phyloP scores from a whole-genome alignment of 2,113 vertebrate genomes.

The sheep (Ovis aries) region DNA sequence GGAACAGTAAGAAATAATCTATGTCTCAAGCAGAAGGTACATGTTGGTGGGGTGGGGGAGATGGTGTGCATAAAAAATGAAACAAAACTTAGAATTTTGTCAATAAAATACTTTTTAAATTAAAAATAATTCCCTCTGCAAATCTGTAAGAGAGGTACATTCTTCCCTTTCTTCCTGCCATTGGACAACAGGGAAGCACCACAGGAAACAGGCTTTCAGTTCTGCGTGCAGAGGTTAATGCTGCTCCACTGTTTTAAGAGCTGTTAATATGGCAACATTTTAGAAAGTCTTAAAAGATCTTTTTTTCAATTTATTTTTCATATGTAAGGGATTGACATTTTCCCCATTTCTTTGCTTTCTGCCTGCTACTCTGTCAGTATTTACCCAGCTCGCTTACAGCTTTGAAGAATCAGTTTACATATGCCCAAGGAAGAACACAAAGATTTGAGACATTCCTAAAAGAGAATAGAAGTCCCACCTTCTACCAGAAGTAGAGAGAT shows the following conservation, averaged over 20 bases:
- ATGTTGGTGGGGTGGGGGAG: neutral
- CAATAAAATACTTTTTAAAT: slow-evolving; percentile 21
- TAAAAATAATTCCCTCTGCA: slow-evolving; percentile 33
- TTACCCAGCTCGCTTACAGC: slow-evolving; percentile 34
- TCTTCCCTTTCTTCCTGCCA: neutral
- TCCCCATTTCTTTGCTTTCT: slow-evolving; percentile 62
- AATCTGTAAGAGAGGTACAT: neutral
- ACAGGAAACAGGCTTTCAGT: neutral
- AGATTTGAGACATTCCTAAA: neutral
- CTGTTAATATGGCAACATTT: slow-evolving; percentile 60
- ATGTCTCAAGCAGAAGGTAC: neutral
- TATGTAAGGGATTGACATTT: slow-evolving; percentile 74
- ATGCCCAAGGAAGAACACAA: slow-evolving; percentile 33
- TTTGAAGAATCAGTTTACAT: slow-evolving; percentile 53
- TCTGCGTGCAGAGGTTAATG: neutral
- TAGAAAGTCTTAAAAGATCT: slow-evolving; percentile 60
- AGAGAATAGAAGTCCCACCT: neutral
- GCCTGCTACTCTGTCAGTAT: slow-evolving; percentile 43
- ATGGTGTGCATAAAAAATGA: neutral
- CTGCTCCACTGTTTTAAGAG: neutral
- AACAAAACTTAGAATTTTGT: slow-evolving; percentile 23
- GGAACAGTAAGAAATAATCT: neutral
- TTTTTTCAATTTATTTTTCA: slow-evolving; percentile 72
- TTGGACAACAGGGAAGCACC: neutral
- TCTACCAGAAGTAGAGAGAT: neutral